Base-by-base conservation (phyloP, 53 echinoderm and acorn worm genomes). In the Apostichopus leukothele region DNA sequence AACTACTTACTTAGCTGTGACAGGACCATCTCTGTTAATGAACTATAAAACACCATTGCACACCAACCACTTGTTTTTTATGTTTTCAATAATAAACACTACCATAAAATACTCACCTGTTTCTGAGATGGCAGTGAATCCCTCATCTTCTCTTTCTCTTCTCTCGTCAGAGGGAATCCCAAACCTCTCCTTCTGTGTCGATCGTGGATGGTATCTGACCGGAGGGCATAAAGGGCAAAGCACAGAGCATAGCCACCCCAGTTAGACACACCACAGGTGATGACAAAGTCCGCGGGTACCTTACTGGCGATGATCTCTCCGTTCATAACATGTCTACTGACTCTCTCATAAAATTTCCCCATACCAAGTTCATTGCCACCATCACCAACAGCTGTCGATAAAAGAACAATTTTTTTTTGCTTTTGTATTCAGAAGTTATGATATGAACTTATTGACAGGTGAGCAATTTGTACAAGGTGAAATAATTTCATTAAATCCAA, bases 211-310 rank as follows among this genome's bases (percentile, higher is more conserved):
- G 91, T 91, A 87, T 96, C 96, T 13, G 52, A 60, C 52, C 86
- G 76, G 26, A 95, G 89, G 54, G 93, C 83, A 76, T 93, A 91
- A 50, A 97, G 89, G 59, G 95, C 94, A 60, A 89, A 78, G 51
- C 91, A 78, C 21, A 97, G 60, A 54, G 94, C 95, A 83, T 92
- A 97, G 12, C 98, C 95, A 1, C 98, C 98, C 98, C 95, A 97
- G 89, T 95, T 92, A 53, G 92, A 91, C 23, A 97, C 92, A 73
- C 98, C 95, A 10, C 91, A 73, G 60, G 93, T 89, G 67, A 97
- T 73, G 22, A 95, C 86, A 76, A 90, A 95, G 75, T 93, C 92
- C 1, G 93, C 89, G 22, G 93, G 83, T 51, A 84, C 85, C 20
- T 60, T 61, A 22, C 91, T 89, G 18, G 94, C 94, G 10, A 93